phyloP scores from a whole-genome alignment of 1,140 invertebrate genomes.

The Mercenaria mercenaria region DNA sequence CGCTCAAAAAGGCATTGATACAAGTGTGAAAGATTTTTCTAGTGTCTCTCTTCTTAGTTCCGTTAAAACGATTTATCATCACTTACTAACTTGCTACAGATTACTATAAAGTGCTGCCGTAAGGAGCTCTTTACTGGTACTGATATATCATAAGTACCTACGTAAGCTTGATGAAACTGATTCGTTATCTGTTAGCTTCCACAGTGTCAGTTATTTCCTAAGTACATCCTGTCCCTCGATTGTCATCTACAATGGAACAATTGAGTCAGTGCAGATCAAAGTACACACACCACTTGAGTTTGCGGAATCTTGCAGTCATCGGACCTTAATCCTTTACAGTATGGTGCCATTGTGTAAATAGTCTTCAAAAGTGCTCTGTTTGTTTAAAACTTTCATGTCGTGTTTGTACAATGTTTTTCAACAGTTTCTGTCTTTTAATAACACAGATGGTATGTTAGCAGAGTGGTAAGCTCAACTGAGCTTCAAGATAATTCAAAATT shows the following conservation, averaged over 20 bases:
- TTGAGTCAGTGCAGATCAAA: conserved; percentile 11
- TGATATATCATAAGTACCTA: conserved; percentile 7
- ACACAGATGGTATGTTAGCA: too few relatives aligned
- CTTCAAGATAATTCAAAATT: too few relatives aligned
- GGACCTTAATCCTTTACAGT: conserved; percentile 19
- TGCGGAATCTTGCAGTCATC: background rate
- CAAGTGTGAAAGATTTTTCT: conserved; percentile 22
- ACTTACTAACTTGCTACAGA: background rate
- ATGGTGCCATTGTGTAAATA: conserved; percentile 28
- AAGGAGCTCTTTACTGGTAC: conserved; percentile 11
- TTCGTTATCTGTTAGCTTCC: conserved; percentile 38
- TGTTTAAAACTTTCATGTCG: background rate
- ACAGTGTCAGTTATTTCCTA: conserved; percentile 38
- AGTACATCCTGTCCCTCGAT: conserved; percentile 2
- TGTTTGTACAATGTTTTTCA: background rate
- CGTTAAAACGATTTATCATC: conserved; percentile 4
- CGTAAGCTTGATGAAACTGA: conserved; percentile 23
- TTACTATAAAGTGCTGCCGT: background rate
- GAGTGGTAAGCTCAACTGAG: too few relatives aligned
- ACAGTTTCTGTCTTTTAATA: too few relatives aligned
- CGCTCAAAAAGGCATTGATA: background rate
- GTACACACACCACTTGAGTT: conserved; percentile 9
- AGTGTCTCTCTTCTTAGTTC: conserved; percentile 35
- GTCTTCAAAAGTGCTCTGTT: conserved; percentile 12
- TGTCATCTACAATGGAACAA: conserved; percentile 39